Evolutionary conservation across 92 coral and sea anemone genomes (phyloP).

Genomic region (Siderastrea siderea): DNA sequence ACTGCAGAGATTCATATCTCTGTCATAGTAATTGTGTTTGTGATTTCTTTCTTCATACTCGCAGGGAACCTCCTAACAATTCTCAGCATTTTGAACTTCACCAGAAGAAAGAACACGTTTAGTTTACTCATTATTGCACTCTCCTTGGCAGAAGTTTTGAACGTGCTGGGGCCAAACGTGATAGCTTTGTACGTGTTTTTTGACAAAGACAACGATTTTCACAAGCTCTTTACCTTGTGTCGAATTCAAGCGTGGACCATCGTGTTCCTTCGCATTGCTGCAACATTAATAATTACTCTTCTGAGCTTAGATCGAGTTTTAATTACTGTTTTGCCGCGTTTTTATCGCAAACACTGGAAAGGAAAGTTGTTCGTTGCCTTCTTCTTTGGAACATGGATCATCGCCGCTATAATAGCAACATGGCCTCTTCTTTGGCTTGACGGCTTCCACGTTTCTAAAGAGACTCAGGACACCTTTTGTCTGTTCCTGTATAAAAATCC

Average conservation of each 20-base stretch:
- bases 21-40: slow-evolving; percentile 43
- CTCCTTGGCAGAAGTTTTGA: slow-evolving; percentile 73
- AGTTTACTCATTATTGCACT: slow-evolving; percentile 62
- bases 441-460: slow-evolving; percentile 49
- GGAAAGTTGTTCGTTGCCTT: slow-evolving; percentile 41
- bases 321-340: slow-evolving; percentile 18
- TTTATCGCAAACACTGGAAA: slow-evolving; percentile 64
- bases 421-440: slow-evolving; percentile 72
- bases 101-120: slow-evolving; percentile 55
- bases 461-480: slow-evolving; percentile 66
- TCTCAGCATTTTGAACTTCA: slow-evolving; percentile 68
- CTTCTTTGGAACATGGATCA: slow-evolving; percentile 59
- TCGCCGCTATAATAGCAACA: slow-evolving; percentile 76
- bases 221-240: slow-evolving; percentile 55
- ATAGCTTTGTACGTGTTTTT: slow-evolving; percentile 59
- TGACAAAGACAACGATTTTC: slow-evolving; percentile 28
- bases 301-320: slow-evolving; percentile 68
- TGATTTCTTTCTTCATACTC: slow-evolving; percentile 53
- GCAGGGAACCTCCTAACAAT: slow-evolving; percentile 68
- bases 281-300: slow-evolving; percentile 54
- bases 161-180: slow-evolving; percentile 63
- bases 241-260: slow-evolving; percentile 78
- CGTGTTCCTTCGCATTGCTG: slow-evolving; percentile 57
- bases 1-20: slow-evolving; percentile 33
- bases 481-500: slow-evolving; percentile 36